Percentiles rank a stretch among this genome's conserved stretches.
phyloP scores from a whole-genome alignment of 2,797 vertebrate species.

The Triplophysa yarkandensis region DNA sequence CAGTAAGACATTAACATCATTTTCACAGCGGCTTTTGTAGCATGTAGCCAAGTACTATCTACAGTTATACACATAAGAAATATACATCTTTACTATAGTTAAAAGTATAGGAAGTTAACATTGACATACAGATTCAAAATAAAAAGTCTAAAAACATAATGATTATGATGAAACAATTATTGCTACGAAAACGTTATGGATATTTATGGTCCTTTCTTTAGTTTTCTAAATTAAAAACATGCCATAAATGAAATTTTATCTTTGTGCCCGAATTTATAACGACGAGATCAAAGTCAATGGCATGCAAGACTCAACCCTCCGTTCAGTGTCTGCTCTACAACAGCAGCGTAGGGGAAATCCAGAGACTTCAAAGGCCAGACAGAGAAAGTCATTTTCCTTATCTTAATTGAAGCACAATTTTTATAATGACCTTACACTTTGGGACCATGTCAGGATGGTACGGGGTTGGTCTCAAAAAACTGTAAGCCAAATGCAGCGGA shows the following conservation, averaged over 20 bases:
- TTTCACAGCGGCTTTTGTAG: too few relatives aligned
- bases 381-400: constrained; percentile 83
- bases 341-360: constrained; percentile 70
- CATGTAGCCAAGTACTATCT: background rate
- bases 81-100: too few relatives aligned
- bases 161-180: background rate
- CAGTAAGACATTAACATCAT: too few relatives aligned
- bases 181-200: background rate
- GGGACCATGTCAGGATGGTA: constrained; percentile 71
- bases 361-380: constrained; percentile 77
- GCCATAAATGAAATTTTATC: constrained; percentile 66
- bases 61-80: too few relatives aligned
- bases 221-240: too few relatives aligned
- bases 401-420: constrained; percentile 85
- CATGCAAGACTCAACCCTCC: constrained; percentile 5
- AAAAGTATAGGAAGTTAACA: background rate
- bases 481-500: constrained; percentile 13
- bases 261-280: constrained; percentile 54
- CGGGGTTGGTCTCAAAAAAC: constrained; percentile 9
- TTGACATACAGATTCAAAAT: background rate
- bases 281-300: constrained; percentile 74
- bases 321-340: constrained; percentile 63
- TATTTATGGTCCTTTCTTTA: too few relatives aligned
- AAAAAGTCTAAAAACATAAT: background rate
- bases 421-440: constrained; percentile 81